These are phyloP conservation scores for Gymnosoma rotundatum DNA, from an alignment of 2,888 invertebrate genomes.

Conservation along the genomic window DNA sequence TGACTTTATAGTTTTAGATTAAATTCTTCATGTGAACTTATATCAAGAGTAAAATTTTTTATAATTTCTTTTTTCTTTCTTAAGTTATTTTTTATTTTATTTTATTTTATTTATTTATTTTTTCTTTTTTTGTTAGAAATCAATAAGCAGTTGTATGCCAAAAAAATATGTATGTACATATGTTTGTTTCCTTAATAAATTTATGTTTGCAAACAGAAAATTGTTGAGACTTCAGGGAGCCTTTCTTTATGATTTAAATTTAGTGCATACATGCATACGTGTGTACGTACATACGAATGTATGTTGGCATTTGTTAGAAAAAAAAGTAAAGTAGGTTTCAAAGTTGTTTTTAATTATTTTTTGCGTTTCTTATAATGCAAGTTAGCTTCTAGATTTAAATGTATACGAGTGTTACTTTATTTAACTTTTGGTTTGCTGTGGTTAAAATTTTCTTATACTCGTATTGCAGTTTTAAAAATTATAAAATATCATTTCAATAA, in stretches of 20 bases:
- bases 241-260: conserved; percentile 19
- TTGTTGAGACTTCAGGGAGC: conserved; percentile 53
- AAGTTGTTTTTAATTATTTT: too few relatives aligned
- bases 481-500: too few relatives aligned
- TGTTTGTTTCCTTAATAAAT: conserved; percentile 19
- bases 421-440: too few relatives aligned
- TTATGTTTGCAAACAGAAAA: conserved; percentile 26
- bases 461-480: too few relatives aligned
- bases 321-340: background rate
- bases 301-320: conserved; percentile 35
- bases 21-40: conserved; percentile 29
- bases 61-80: too few relatives aligned
- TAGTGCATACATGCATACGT: background rate
- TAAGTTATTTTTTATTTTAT: conserved; percentile 14
- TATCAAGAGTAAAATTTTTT: background rate
- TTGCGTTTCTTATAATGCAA: too few relatives aligned
- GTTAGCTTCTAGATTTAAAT: too few relatives aligned
- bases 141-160: conserved; percentile 60
- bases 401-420: too few relatives aligned
- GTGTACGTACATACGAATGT: background rate
- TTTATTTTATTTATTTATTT: conserved; percentile 8
- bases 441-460: too few relatives aligned
- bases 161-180: conserved; percentile 21
- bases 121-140: conserved; percentile 31
- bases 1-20: background rate